Evolutionary conservation across 2,888 invertebrate species (phyloP), one percentile per base, ranked within the genome.

Genomic region (Anoplius nigerrimus): DNA sequence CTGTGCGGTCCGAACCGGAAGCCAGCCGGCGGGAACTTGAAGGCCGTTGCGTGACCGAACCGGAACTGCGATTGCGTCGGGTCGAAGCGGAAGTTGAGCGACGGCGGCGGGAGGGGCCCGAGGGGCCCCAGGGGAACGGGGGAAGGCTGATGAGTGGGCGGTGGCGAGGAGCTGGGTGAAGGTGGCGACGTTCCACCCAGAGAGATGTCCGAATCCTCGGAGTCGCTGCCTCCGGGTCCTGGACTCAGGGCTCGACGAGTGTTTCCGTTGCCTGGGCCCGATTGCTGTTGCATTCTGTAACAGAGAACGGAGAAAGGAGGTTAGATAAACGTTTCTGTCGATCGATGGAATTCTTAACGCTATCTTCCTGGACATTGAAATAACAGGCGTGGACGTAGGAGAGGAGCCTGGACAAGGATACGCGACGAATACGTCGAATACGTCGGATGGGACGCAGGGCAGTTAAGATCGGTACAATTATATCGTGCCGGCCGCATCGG

Each of bases 271-370:
- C 88, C 87, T 57, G 82, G 82, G 21, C 89, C 87, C 2, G 88
- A 87, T 69, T 88, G 89, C 69, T 88, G 88, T 67, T 88, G 88
- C 86, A 88, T 86, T 80, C 88, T 88, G 81, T n/a, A 81, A 82
- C 64, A 70, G 16, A 54, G 52, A 46, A 34, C 5, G 15, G n/a
- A 11, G 5, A 24, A 18, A 24, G 0, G 8, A n/a, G 13, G 13
- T 72, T 63, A 62, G 8, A 27, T 34, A 8, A 34, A 34, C 11
- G 34, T 6, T 53, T 20, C 11, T 6, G 4, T 34, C 34, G 11
- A 34, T 6, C 11, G 4, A 11, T 13, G 11, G 34, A 34, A 13
- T 34, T 34, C 34, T 34, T 34, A 34, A 34, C 11, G 34, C 11
- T 34, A 34, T 34, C 11, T 34, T 11, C 6, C 34, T 34, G 11